Conservation (phyloP, 1,140 invertebrate species). For the Chymomyza costata region DNA sequence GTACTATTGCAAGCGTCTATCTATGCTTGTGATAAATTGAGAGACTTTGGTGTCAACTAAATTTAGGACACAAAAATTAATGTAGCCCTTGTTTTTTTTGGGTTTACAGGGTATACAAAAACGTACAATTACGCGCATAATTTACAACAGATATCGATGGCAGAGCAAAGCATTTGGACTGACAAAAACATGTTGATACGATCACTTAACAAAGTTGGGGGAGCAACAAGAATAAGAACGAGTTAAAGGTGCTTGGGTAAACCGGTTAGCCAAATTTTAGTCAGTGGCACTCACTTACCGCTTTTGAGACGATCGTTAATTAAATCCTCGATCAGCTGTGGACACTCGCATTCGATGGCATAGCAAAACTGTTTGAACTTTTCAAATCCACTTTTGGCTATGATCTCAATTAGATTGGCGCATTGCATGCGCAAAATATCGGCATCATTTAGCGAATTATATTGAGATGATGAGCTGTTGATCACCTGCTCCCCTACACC, state of each 20-base stretch:
- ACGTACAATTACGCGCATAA: constrained; percentile 60
- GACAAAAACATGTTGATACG: too few species aligned
- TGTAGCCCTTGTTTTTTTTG: too few species aligned
- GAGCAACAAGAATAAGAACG: neutral
- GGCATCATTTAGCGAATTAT: constrained; percentile 52
- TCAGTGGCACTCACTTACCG: constrained; percentile 64
- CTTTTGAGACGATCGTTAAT: constrained; percentile 74
- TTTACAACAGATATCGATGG: constrained; percentile 53
- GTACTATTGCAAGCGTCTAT: constrained; percentile 26
- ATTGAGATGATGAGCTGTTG: constrained; percentile 4
- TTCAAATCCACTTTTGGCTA: constrained; percentile 77
- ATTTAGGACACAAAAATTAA: constrained; percentile 22
- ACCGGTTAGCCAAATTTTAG: neutral
- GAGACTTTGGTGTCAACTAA: constrained; percentile 17
- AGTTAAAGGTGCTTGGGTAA: too few species aligned
- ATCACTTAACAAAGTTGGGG: too few species aligned
- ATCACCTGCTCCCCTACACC: constrained; percentile 13
- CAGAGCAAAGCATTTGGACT: constrained; percentile 36
- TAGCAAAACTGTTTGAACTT: constrained; percentile 78
- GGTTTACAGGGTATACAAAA: constrained; percentile 52
- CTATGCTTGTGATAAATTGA: constrained; percentile 12
- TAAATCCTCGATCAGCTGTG: constrained; percentile 77
- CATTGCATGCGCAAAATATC: constrained; percentile 64
- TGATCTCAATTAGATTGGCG: constrained; percentile 76
- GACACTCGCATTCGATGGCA: constrained; percentile 77